phyloP scores from a whole-genome alignment of 2,113 vertebrate species.

The Carettochelys insculpta region DNA sequence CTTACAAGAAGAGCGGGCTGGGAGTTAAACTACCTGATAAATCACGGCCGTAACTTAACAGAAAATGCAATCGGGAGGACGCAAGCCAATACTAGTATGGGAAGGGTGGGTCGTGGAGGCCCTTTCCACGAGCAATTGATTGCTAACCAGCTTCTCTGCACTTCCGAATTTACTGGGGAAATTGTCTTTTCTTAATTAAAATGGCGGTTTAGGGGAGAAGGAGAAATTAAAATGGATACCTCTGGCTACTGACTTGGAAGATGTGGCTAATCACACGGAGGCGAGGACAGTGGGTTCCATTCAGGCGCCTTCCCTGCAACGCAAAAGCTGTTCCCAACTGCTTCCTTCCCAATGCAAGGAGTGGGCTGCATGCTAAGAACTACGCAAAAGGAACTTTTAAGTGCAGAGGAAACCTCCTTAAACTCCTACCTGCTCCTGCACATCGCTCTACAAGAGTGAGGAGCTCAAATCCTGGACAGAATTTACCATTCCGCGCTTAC shows the following conservation, averaged over 20 bases:
- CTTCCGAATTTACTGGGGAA: conserved; percentile 39
- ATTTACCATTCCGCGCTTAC: rapidly evolving
- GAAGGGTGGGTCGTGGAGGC: not conserved
- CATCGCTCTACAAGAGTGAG: not conserved
- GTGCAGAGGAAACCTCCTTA: not conserved
- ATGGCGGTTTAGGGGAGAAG: conserved; percentile 11
- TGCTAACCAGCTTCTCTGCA: conserved; percentile 41
- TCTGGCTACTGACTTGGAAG: not conserved
- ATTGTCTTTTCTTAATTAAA: conserved; percentile 65
- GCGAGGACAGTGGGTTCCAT: not conserved
- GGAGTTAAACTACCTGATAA: conserved; percentile 70
- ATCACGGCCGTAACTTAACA: conserved; percentile 67
- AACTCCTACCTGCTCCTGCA: not conserved
- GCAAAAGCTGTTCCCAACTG: not conserved
- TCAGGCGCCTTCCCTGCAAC: not conserved
- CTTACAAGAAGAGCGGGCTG: conserved; percentile 53
- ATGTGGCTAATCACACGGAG: not conserved
- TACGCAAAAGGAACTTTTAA: not conserved
- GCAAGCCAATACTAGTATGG: not conserved
- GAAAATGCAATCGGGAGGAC: not conserved
- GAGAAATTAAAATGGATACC: conserved; percentile 50
- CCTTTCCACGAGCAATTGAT: conserved; percentile 26
- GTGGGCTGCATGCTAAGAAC: not conserved
- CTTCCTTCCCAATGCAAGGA: not conserved
- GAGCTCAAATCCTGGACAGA: not conserved